Conservation (phyloP, 2,888 invertebrate genomes). For the Nomada goodeniana region DNA sequence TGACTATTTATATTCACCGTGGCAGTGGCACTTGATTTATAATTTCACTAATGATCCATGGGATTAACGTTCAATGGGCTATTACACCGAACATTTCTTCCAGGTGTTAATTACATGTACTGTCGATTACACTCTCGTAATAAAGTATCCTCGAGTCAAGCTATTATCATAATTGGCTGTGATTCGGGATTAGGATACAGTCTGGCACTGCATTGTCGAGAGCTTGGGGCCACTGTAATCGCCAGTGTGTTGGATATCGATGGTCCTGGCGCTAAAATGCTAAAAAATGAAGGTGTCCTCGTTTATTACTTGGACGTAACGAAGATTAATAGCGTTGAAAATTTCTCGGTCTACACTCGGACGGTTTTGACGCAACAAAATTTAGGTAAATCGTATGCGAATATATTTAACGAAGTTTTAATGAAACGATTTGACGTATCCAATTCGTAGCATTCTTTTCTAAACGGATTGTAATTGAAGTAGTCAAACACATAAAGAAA, state of each 20-base stretch:
- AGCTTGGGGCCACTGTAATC: conserved; percentile 89
- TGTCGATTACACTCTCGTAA: conserved; percentile 31
- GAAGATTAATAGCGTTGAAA: conserved; percentile 86
- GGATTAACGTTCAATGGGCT: not conserved
- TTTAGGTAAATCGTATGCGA: conserved; percentile 80
- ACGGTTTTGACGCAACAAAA: conserved; percentile 76
- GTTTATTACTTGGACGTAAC: conserved; percentile 89
- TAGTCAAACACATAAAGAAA: not conserved
- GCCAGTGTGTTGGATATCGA: conserved; percentile 89
- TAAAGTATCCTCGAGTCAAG: conserved; percentile 54
- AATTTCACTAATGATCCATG: not conserved
- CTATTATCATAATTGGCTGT: conserved; percentile 90
- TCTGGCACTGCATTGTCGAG: conserved; percentile 87
- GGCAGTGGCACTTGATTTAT: not conserved
- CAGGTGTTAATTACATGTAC: conserved; percentile 48
- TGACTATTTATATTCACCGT: not conserved
- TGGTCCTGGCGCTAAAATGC: conserved; percentile 87
- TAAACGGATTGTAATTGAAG: no score
- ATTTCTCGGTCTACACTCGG: conserved; percentile 85
- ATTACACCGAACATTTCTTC: not conserved
- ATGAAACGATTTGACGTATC: no score
- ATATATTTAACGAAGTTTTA: no score
- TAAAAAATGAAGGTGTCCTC: conserved; percentile 84
- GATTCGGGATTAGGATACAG: conserved; percentile 94
- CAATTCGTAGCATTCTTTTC: no score